Evolutionary conservation across 2,113 vertebrate species (phyloP).

Genomic region (Thermophis baileyi): DNA sequence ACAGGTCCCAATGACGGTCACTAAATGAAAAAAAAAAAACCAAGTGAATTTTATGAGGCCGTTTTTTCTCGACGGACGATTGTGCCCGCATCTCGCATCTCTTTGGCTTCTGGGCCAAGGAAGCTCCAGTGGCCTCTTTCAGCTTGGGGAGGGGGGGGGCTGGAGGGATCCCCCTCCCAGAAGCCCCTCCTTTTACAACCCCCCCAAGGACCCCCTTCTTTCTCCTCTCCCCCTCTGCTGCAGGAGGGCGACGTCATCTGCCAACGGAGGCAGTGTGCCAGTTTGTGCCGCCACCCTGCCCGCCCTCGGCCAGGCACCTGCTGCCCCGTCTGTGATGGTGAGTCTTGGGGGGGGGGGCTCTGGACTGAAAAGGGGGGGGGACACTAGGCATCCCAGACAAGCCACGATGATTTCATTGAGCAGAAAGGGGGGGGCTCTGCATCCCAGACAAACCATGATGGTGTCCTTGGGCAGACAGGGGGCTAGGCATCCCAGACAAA

Average conservation of each 20-base stretch:
- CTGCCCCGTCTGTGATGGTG: slow-evolving; percentile 20
- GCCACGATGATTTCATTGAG: neutral
- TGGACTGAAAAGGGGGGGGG: neutral
- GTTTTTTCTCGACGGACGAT: neutral
- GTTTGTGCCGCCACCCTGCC: slow-evolving; percentile 4
- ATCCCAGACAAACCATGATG: neutral
- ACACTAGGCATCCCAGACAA: neutral
- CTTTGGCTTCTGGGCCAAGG: neutral
- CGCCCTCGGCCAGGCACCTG: neutral
- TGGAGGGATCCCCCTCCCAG: neutral
- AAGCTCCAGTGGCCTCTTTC: neutral
- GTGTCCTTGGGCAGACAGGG: neutral
- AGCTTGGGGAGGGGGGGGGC: too few relatives aligned
- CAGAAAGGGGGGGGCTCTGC: neutral
- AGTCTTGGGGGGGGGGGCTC: neutral
- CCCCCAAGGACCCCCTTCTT: neutral
- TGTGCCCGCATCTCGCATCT: neutral
- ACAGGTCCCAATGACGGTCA: neutral
- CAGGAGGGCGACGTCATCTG: neutral
- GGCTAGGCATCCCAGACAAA: neutral
- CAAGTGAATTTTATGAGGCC: neutral
- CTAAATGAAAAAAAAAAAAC: neutral
- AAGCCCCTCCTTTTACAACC: neutral
- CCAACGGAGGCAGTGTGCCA: slow-evolving; percentile 11
- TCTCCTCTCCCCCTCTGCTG: neutral